These are phyloP conservation scores for Thaumatotibia leucotreta DNA, from an alignment of 1,140 invertebrate genomes.

Conservation along the genomic window DNA sequence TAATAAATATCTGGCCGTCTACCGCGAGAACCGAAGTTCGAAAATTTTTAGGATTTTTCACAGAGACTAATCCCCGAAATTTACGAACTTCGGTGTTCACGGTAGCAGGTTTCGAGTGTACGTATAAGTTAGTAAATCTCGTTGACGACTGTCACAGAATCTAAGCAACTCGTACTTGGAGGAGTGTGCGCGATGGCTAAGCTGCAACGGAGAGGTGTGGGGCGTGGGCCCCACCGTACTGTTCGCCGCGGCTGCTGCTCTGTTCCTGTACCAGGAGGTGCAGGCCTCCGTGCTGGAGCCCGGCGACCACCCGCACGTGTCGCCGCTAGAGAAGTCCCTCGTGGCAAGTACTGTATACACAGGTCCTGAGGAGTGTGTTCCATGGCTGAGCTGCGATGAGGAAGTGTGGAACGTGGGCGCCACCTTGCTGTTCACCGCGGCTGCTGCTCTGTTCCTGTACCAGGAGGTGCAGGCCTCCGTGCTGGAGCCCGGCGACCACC, in stretches of 20 bases:
- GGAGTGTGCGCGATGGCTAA: conserved; percentile 55
- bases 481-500: conserved; percentile 43
- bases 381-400: conserved; percentile 62
- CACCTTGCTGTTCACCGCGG: conserved; percentile 62
- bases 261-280: conserved; percentile 65
- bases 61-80: too few species aligned
- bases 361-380: conserved; percentile 55
- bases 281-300: conserved; percentile 47
- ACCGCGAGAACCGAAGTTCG: too few species aligned
- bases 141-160: conserved; percentile 31
- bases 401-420: conserved; percentile 65
- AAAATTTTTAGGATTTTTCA: too few species aligned
- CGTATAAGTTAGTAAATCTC: background rate
- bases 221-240: conserved; percentile 63
- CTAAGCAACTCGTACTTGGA: conserved; percentile 46
- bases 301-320: conserved; percentile 44
- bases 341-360: conserved; percentile 35
- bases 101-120: too few species aligned
- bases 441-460: conserved; percentile 61
- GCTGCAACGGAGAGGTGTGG: conserved; percentile 68
- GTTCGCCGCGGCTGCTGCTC: conserved; percentile 63
- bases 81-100: too few species aligned
- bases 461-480: conserved; percentile 60
- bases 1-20: too few species aligned
- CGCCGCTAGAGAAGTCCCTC: conserved; percentile 52